Evolutionary conservation across 2,888 invertebrate species (phyloP), one percentile per base, ranked within the genome.

Genomic region (Ferdinandea cuprea): DNA sequence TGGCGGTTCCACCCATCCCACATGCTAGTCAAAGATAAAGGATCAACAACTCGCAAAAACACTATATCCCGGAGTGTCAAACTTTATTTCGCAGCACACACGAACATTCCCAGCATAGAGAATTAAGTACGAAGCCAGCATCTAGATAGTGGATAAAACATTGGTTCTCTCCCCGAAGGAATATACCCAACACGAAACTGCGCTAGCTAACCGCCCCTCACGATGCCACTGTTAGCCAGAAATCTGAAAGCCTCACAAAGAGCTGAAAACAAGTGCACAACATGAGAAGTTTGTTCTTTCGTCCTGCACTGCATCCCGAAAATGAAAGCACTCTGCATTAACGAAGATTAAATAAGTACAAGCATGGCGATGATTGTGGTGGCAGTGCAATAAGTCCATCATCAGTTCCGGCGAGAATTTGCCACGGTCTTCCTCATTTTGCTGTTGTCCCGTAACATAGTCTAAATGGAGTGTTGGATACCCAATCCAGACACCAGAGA

Each of bases 301-400:
- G 3, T 13, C 21, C 6, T 25, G 11, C 37, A 15, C 6, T 25
- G 11, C 37, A 13, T 44, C 42, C 28, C 63, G n/a, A 54, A 44
- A 63, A 58, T 40, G 40, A 59, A 35, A 76, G 59, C 68, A 42
- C 56, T 58, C 54, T 71, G 59, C 17, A 42, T 68, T 50, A 59
- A 68, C 68, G 68, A 68, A 68, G 68, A 76, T 76, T 76, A 68
- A 68, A 59, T 59, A 58, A 68, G 54, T 59, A 50, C 74, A 68
- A 76, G 54, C 58, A 50, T 66, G 52, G 58, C 52, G 59, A 46
- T 69, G 76, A 56, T 68, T 54, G 59, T 68, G 59, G 32, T 48
- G 25, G 42, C 50, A 40, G 50, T 19, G 56, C 74, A 76, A 76
- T 65, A 42, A 69, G 71, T 78, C 40, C 40, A 63, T 71, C 37